Base-by-base conservation (phyloP, 2,888 invertebrate species). In the Caenorhabditis sulstoni region DNA sequence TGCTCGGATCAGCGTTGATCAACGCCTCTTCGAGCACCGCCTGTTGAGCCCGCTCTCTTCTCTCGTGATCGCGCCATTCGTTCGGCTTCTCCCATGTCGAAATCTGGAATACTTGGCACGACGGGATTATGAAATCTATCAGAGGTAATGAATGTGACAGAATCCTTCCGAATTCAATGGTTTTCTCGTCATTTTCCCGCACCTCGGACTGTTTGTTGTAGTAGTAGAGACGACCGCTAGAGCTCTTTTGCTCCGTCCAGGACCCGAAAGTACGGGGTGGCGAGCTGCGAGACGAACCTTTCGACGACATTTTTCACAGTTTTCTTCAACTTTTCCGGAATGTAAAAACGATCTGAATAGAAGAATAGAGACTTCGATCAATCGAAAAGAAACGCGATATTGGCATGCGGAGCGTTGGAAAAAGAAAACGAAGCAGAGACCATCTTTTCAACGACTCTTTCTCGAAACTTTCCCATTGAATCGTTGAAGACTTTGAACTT, bases 151-250 rank as follows among this genome's bases (percentile, higher is more conserved):
- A 44, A 44, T 39, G 39, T 7, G 11, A 39, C 11, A 39, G 11
- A 39, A 39, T 39, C 39, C 39, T 39, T 39, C n/a, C n/a, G n/a
- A n/a, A n/a, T n/a, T n/a, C n/a, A n/a, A n/a, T n/a, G 37, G 7
- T 44, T 44, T 44, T 44, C n/a, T 44, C n/a, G 47, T 7, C 3
- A n/a, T 18, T 47, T 47, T 47, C 11, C 16, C 53, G 35, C 35
- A 71, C 71, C 71, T 71, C 71, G 1, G 71, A 62, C 50, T 53
- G 57, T 45, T 64, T 62, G 16, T 71, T 62, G 55, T 71, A 71
- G 49, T 57, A 71, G 20, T 71, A 71, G 5, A 55, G 14, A 20
- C 57, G 47, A 8, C 71, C 71, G 16, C 29, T 64, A 3, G 71
- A 62, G 41, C 71, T 71, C 37, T 39, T 47, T 16, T 71, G 70